Percentiles rank a stretch among this genome's conserved stretches.
Evolutionary conservation across 2,888 invertebrate species (phyloP).

Genomic region (Ornithoptera alexandrae): DNA sequence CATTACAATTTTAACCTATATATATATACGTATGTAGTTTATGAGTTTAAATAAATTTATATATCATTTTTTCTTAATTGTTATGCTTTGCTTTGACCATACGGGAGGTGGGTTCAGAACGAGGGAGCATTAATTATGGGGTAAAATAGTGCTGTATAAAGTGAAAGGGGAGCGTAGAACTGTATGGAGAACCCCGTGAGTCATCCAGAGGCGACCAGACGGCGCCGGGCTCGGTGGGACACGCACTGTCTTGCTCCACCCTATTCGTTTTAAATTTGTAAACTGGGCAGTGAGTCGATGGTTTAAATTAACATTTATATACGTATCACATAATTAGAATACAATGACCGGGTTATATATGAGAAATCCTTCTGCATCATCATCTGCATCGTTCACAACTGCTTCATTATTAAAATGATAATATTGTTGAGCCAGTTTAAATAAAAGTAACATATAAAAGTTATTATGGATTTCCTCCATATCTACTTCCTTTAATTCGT

Average conservation of each 20-base stretch:
- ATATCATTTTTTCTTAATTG: slow-evolving; percentile 16
- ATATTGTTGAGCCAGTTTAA: not conserved
- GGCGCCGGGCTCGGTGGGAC: slow-evolving; percentile 56
- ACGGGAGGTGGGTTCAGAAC: slow-evolving; percentile 28
- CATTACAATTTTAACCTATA: too few species aligned
- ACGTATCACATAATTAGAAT: slow-evolving; percentile 52
- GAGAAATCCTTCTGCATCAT: slow-evolving; percentile 8
- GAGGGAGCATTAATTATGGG: slow-evolving; percentile 61
- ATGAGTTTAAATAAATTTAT: not conserved
- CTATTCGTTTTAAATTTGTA: slow-evolving; percentile 37
- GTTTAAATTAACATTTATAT: slow-evolving; percentile 48
- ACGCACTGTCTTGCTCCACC: slow-evolving; percentile 60
- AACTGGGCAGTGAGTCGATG: slow-evolving; percentile 36
- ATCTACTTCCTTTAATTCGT: not conserved
- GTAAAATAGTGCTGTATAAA: slow-evolving; percentile 53
- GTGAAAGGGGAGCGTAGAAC: slow-evolving; percentile 58
- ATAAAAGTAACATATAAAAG: not conserved
- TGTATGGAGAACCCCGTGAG: slow-evolving; percentile 68
- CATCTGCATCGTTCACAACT: not conserved
- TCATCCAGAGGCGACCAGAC: slow-evolving; percentile 67
- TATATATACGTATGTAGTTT: too few species aligned
- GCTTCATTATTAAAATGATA: not conserved
- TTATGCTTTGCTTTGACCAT: slow-evolving; percentile 26
- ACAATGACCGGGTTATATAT: slow-evolving; percentile 32
- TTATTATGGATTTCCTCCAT: not conserved